These are phyloP conservation scores for Sternotherus odoratus DNA, from an alignment of 2,797 vertebrate genomes.

Conservation along the genomic window DNA sequence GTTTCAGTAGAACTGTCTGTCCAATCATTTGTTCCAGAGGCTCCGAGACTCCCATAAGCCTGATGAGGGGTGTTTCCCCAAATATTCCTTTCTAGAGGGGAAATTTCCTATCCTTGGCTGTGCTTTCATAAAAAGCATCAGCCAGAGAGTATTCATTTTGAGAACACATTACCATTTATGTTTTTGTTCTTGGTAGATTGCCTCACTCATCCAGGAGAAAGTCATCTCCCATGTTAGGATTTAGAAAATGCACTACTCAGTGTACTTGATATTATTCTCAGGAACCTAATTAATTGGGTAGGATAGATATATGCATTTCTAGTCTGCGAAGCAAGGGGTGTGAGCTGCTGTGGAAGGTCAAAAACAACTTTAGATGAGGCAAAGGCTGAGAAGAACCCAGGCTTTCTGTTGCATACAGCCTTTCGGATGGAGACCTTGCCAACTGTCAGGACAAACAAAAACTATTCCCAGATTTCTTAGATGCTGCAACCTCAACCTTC, in stretches of 20 bases:
- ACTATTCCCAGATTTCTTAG: rapidly evolving
- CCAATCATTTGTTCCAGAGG: background rate
- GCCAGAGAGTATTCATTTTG: background rate
- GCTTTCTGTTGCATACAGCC: background rate
- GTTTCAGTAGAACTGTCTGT: background rate
- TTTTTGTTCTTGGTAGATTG: background rate
- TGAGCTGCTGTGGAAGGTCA: background rate
- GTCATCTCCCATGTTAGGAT: background rate
- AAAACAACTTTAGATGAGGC: background rate
- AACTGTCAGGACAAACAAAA: background rate
- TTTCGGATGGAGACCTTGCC: background rate
- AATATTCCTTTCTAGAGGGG: background rate
- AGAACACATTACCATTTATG: background rate
- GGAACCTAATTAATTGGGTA: background rate
- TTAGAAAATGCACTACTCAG: background rate
- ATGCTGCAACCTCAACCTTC: background rate
- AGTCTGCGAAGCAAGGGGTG: background rate
- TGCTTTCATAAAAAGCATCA: background rate
- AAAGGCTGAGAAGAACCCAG: background rate
- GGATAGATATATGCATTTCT: background rate
- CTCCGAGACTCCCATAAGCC: background rate
- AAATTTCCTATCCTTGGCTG: background rate
- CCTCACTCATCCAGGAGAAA: background rate
- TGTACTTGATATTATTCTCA: background rate
- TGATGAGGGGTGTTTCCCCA: background rate